Base-by-base conservation (phyloP, 2,888 invertebrate species). In the Dasypogon diadema region DNA sequence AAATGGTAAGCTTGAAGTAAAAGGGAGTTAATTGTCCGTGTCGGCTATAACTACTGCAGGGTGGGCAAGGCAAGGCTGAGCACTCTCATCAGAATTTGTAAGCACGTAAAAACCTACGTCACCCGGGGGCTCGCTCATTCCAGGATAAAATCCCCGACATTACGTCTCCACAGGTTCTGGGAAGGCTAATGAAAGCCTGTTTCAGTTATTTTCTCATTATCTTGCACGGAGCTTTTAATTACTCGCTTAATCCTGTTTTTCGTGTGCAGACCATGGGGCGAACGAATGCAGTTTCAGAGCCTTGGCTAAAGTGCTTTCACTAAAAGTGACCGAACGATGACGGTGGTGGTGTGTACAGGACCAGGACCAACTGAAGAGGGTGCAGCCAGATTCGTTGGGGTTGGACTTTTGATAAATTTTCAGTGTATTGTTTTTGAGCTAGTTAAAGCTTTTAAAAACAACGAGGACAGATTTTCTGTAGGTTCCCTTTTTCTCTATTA, bases 191-290 rank as follows among this genome's bases (percentile, higher is more conserved):
- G 37, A 63, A 63, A 63, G 63, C 63, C 37, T 42, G 63, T 63
- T 37, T 63, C 37, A 63, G 63, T 63, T 63, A 63, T 63, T 63
- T 63, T 63, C 63, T 63, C 63, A 63, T 63, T 63, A 63, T 63
- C 63, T 42, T 42, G 22, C 37, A 42, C 63, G 42, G 37, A 24
- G n/a, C 63, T 37, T 63, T 63, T 63, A 63, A 63, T 63, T 63
- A 63, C 63, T 37, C 37, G 37, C 18, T 63, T 63, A 63, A 63
- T 42, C 22, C 63, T 63, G 63, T 37, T 63, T 63, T 63, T 63
- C 63, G 42, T 37, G 63, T 63, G 42, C 42, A 63, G 55, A 4
- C 51, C 34, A 30, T 30, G 18, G 16, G 56, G 22, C 56, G 22
- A 26, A n/a, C n/a, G n/a, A 24, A n/a, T 24, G 24, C 26, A 22